These are phyloP conservation scores for Ochotona princeps DNA, from an alignment of 2,113 vertebrate species.

Conservation along the genomic window DNA sequence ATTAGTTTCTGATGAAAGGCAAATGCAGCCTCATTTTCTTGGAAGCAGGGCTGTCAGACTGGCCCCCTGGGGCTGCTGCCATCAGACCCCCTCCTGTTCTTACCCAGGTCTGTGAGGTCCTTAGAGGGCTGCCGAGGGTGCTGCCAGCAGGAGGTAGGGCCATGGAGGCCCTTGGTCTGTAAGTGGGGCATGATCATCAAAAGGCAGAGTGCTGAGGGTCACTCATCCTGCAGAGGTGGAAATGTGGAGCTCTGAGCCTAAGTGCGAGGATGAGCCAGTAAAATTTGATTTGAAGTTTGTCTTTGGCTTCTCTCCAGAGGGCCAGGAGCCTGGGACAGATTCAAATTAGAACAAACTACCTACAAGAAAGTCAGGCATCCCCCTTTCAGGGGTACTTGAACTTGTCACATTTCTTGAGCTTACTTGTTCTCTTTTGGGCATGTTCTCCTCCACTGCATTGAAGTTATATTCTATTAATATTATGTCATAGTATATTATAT, in stretches of 20 bases:
- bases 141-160: not conserved
- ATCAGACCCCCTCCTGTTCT: not conserved
- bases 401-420: not conserved
- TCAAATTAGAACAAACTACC: not conserved
- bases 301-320: not conserved
- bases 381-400: not conserved
- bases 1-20: slow-evolving; percentile 35
- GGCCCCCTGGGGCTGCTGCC: not conserved
- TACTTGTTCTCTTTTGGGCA: not conserved
- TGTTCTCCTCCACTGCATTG: not conserved
- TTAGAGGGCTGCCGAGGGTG: not conserved
- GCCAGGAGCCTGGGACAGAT: not conserved
- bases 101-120: not conserved
- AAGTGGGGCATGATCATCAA: not conserved
- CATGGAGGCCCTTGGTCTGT: not conserved
- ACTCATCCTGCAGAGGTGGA: not conserved
- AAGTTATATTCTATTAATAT: not conserved
- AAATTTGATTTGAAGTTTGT: not conserved
- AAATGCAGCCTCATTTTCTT: slow-evolving; percentile 49
- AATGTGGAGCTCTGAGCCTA: not conserved
- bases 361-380: not conserved
- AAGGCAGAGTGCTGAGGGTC: not conserved
- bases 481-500: not conserved
- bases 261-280: not conserved
- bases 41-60: not conserved